Conservation (phyloP, 2,797 vertebrate species). For the Cephalopachus bancanus region DNA sequence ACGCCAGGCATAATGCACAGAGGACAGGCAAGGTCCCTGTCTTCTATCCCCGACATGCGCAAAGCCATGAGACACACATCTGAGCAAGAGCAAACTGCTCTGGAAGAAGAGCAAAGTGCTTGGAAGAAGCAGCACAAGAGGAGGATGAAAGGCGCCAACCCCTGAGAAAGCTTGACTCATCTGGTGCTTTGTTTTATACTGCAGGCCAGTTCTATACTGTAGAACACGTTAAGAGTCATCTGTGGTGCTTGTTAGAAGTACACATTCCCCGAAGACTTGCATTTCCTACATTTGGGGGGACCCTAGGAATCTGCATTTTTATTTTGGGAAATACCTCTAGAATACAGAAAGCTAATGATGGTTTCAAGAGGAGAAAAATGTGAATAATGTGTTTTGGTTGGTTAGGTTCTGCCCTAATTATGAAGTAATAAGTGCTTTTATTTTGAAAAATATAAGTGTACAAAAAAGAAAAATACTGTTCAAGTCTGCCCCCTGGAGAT, state of each 20-base stretch:
- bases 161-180: neutral
- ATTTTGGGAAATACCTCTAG: neutral
- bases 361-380: constrained; percentile 25
- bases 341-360: neutral
- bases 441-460: too few relatives aligned
- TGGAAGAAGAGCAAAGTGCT: neutral
- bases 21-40: neutral
- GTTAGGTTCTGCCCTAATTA: neutral
- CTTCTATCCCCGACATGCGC: neutral
- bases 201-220: neutral
- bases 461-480: too few relatives aligned
- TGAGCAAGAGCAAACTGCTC: constrained; percentile 5
- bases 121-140: neutral
- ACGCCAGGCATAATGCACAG: neutral
- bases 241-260: neutral
- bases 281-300: neutral
- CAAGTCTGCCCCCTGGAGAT: too few relatives aligned
- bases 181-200: constrained; percentile 2
- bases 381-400: neutral
- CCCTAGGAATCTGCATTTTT: neutral
- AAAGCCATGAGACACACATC: neutral
- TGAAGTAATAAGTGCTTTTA: too few relatives aligned
- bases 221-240: neutral
- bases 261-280: neutral
- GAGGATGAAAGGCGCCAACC: neutral